Evolutionary conservation across 2,888 invertebrate genomes (phyloP), one percentile per base, ranked within the genome.

Genomic region (Zygothrica quintamaculata): DNA sequence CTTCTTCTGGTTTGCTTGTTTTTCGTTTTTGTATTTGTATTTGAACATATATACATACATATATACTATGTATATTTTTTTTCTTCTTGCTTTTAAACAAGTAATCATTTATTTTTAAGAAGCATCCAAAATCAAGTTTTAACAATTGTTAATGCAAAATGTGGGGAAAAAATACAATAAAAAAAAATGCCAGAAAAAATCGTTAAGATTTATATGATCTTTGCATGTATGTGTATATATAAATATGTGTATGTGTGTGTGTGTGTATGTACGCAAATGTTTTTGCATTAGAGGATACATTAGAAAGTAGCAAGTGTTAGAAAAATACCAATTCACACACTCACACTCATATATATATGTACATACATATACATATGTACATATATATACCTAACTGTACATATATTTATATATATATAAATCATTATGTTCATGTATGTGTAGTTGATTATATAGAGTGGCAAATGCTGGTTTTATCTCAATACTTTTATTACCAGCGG

Each of bases 31-130:
- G n/a, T n/a, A n/a, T n/a, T n/a, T n/a, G n/a, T n/a, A n/a, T n/a
- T n/a, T n/a, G n/a, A n/a, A n/a, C n/a, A n/a, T n/a, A n/a, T n/a
- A n/a, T n/a, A n/a, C n/a, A n/a, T n/a, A n/a, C n/a, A n/a, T n/a
- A n/a, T n/a, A n/a, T n/a, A n/a, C n/a, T n/a, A n/a, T n/a, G n/a
- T n/a, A 8, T 11, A 31, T 18, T 22, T 43, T 25, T 33, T 46
- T n/a, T 59, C 29, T 37, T 33, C 18, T 60, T 2, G 34, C 42
- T 58, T 52, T 73, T 55, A 74, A 77, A 70, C 87, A 74, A 79
- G 81, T 74, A 80, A 86, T 86, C 74, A 72, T 80, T 81, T 81
- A 82, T 81, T 74, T 86, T 86, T 84, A 82, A 81, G 58, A 58
- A 72, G 70, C 75, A 72, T 69, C 74, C 56, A 76, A 81, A n/a